Evolutionary conservation across 2,113 vertebrate species (phyloP).

Genomic region (Chaetodon auriga): DNA sequence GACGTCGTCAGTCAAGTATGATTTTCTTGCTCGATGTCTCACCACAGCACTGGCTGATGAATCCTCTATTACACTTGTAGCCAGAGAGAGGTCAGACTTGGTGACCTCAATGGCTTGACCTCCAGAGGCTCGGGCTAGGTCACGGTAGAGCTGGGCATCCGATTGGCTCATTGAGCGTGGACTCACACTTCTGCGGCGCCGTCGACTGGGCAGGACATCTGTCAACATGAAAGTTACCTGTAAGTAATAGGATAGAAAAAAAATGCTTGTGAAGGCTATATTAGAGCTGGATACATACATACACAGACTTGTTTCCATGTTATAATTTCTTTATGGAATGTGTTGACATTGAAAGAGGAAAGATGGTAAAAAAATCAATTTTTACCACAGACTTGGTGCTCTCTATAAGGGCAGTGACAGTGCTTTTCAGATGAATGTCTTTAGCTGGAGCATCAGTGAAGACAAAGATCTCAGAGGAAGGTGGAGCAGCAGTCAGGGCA

Average conservation of each 20-base stretch:
- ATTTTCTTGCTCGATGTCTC: background rate
- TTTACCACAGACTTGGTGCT: slow-evolving; percentile 76
- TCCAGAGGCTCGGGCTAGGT: slow-evolving; percentile 76
- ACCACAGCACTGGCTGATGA: slow-evolving; percentile 70
- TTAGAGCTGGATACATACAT: background rate
- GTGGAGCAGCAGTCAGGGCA: slow-evolving; percentile 76
- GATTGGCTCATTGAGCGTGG: slow-evolving; percentile 4
- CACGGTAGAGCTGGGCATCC: slow-evolving; percentile 68
- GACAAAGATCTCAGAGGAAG: slow-evolving; percentile 80
- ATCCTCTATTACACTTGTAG: slow-evolving; percentile 73
- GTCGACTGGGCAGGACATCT: background rate
- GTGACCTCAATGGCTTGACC: slow-evolving; percentile 77
- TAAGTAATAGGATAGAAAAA: background rate
- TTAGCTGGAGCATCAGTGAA: slow-evolving; percentile 83
- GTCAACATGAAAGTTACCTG: slow-evolving; percentile 83
- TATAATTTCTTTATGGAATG: background rate
- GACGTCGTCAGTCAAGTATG: background rate
- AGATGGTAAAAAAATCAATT: background rate
- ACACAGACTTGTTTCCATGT: background rate
- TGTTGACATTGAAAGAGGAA: background rate
- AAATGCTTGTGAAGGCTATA: background rate
- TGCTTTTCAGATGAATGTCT: slow-evolving; percentile 67
- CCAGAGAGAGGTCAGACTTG: slow-evolving; percentile 66
- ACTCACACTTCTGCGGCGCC: background rate
- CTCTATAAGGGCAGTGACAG: slow-evolving; percentile 74